Base-by-base conservation (phyloP, 2,797 vertebrate species). In the Fundulus diaphanus region DNA sequence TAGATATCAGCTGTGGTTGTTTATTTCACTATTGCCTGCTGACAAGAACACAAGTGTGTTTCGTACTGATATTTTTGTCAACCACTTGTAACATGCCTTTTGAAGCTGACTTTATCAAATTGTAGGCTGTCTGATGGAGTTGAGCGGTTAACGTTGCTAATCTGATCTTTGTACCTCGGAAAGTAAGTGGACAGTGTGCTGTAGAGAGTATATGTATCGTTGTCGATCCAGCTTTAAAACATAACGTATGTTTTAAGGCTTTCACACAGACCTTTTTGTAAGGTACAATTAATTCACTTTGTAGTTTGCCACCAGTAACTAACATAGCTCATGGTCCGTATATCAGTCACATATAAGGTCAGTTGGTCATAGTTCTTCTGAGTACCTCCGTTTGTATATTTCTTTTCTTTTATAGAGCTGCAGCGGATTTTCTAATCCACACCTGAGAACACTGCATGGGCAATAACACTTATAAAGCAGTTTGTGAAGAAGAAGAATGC, bases 41-140 rank as follows among this genome's bases (percentile, higher is more conserved):
- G 44, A 68, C 42, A 46, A 49, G 44, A 48, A 7, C 31, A 22
- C 18, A 31, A 8, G 44, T 33, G 42, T 22, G 57, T 35, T 61
- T 61, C 7, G 31, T 61, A 61, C 48, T 27, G 29, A 31, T 68
- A 48, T 68, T 48, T 48, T 48, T 29, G 44, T 68, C n/a, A 68
- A 48, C 42, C 7, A 20, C 46, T 68, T 46, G 31, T 29, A 51
- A 13, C 20, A 69, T 9, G 24, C 24, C 46, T 49, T 49, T 33
- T 35, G 20, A 51, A 69, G 11, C 18, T 69, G 67, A 49, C 27
- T 42, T 44, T 68, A 29, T 46, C 66, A 68, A 68, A 68, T 68
- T 68, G 44, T 44, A 27, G 27, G 40, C 40, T 29, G 16, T 31
- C 27, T 22, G 20, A 51, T 69, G 20, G 46, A 69, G 20, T 22